Evolutionary conservation across 2,888 invertebrate genomes (phyloP), one percentile per base, ranked within the genome.

Genomic region (Seladonia tumulorum): DNA sequence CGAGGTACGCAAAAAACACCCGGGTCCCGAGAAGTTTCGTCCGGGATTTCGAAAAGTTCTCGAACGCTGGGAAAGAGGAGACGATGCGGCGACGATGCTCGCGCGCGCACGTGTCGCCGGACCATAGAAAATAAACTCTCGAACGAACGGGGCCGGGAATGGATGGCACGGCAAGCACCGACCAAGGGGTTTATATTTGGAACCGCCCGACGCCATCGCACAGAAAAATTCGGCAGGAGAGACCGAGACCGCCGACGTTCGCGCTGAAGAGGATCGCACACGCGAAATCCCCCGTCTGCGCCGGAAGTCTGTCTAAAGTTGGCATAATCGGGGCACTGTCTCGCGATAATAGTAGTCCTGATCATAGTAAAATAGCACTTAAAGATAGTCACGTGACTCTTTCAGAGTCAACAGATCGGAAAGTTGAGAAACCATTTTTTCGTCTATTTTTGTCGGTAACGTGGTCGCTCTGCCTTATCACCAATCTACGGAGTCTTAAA

Each of bases 171-270:
- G 86, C 82, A 85, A 85, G 81, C 79, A 76, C 87, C 60, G 57
- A 88, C 86, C 77, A 88, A 86, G 81, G 91, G 91, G 92, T 93
- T 93, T 93, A 93, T 93, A 93, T 93, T 93, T 93, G 93, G 93
- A 93, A 92, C 90, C 89, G 87, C 85, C 83, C 83, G 79, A 49
- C 66, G 82, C 83, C 78, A 84, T 81, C 81, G 86, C 82, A 76
- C 88, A 86, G 84, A 90, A 91, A 92, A 90, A 92, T 89, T 87
- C 79, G 87, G 83, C 45, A 76, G 81, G 80, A 81, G 87, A 79
- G 42, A 42, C 73, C 42, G 25, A 5, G 5, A n/a, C 22, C 92
- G 89, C 91, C 89, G 92, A 80, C 88, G 90, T 83, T 88, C 80
- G 75, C 76, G 45, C 73, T 80, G 47, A 42, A 49, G 47, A 16